A percentile compares a stretch with the other conserved stretches of the same genome.
These are phyloP conservation scores for Phoxinus phoxinus DNA, from an alignment of 2,113 vertebrate genomes.

Conservation along the genomic window DNA sequence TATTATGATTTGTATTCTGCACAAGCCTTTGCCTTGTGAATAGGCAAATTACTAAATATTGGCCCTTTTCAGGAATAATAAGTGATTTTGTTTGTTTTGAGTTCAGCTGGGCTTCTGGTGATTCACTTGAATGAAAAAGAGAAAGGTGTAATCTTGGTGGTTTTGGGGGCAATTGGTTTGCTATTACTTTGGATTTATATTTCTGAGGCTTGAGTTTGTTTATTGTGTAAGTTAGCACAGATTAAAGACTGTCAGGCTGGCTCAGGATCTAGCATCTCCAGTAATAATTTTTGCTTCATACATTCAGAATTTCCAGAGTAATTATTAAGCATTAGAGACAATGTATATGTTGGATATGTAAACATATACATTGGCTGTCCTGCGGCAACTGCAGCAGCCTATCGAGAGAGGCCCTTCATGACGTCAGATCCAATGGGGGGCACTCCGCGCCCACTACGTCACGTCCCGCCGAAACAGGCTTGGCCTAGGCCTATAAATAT, in stretches of 20 bases:
- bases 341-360: too few relatives aligned
- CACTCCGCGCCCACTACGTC: too few relatives aligned
- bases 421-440: too few relatives aligned
- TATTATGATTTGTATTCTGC: background rate
- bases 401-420: too few relatives aligned
- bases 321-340: too few relatives aligned
- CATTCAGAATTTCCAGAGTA: too few relatives aligned
- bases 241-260: background rate
- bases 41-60: background rate
- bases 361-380: too few relatives aligned
- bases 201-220: conserved; percentile 29
- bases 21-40: background rate
- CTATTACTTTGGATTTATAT: conserved; percentile 39
- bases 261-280: background rate
- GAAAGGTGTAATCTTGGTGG: conserved; percentile 9
- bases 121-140: conserved; percentile 2
- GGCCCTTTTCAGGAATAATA: background rate
- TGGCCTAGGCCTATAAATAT: too few relatives aligned
- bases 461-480: too few relatives aligned
- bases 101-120: conserved; percentile 24
- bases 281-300: too few relatives aligned
- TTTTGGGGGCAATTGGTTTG: conserved; percentile 8
- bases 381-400: too few relatives aligned
- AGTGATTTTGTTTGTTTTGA: conserved; percentile 15
- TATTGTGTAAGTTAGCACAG: conserved; percentile 17